Percentiles rank a stretch among this genome's conserved stretches.
These are phyloP conservation scores for Drosophila suzukii DNA, from an alignment of 1,140 invertebrate genomes.

Conservation along the genomic window DNA sequence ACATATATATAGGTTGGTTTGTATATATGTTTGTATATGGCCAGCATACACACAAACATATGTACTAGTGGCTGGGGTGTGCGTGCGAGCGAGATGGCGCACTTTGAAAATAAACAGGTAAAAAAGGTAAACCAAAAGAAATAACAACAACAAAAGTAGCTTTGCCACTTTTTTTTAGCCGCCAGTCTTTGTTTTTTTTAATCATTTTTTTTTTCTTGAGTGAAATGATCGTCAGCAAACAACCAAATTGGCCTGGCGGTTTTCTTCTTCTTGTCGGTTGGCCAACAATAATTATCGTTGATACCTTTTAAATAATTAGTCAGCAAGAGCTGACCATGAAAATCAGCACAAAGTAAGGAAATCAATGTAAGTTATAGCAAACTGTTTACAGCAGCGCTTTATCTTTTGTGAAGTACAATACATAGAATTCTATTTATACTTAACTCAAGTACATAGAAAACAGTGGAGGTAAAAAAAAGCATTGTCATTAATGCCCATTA, in stretches of 20 bases:
- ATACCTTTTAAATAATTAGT: slow-evolving; percentile 52
- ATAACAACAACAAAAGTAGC: slow-evolving; percentile 69
- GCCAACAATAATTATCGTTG: slow-evolving; percentile 42
- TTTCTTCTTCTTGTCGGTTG: slow-evolving; percentile 18
- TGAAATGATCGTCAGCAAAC: slow-evolving; percentile 43
- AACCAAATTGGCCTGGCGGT: slow-evolving; percentile 29
- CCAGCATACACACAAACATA: slow-evolving; percentile 30
- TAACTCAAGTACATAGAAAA: not conserved
- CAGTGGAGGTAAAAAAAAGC: not conserved
- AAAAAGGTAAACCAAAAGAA: slow-evolving; percentile 71
- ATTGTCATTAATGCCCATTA: not conserved
- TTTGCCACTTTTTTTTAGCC: slow-evolving; percentile 67
- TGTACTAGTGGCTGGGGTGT: slow-evolving; percentile 47
- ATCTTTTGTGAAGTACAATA: not conserved
- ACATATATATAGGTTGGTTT: slow-evolving; percentile 7
- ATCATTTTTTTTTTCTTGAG: slow-evolving; percentile 21
- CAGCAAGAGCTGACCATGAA: slow-evolving; percentile 61
- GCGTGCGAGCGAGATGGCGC: slow-evolving; percentile 59
- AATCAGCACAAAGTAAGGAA: slow-evolving; percentile 42
- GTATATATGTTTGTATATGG: slow-evolving; percentile 19
- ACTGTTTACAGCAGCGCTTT: slow-evolving; percentile 22
- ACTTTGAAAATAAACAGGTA: slow-evolving; percentile 70
- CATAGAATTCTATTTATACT: not conserved
- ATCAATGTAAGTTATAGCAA: slow-evolving; percentile 23
- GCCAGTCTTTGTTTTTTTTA: slow-evolving; percentile 34